A percentile compares a stretch with the other conserved stretches of the same genome.
These are phyloP conservation scores for Chondrosia reniformis DNA, from an alignment of 37 sponge, comb jelly and placozoan genomes.

Conservation along the genomic window DNA sequence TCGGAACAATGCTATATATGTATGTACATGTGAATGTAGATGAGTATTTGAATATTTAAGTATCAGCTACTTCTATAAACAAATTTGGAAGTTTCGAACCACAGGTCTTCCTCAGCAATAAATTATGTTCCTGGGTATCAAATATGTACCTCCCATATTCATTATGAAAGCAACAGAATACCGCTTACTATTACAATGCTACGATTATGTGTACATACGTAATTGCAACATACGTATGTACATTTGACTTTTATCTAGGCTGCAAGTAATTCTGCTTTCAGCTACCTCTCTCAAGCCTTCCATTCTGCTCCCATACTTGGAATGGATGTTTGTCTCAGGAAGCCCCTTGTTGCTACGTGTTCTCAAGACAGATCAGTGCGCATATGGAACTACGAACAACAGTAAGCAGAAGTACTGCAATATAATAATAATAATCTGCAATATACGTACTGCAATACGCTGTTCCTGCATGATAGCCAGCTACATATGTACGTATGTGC, in stretches of 20 bases:
- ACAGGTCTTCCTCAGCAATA: no score
- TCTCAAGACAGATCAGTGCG: constrained; percentile 89
- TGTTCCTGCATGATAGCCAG: constrained; percentile 3
- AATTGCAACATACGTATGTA: not conserved
- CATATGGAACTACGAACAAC: constrained; percentile 95
- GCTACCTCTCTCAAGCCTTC: constrained; percentile 63
- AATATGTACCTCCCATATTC: no score
- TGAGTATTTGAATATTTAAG: no score
- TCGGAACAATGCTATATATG: no score
- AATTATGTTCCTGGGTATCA: no score
- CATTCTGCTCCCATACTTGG: constrained; percentile 80
- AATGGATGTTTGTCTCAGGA: constrained; percentile 89
- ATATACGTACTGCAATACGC: not conserved
- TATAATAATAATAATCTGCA: not conserved
- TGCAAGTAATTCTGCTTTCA: constrained; percentile 52
- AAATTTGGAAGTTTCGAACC: no score
- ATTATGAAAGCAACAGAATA: no score
- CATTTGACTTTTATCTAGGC: not conserved
- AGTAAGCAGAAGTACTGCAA: constrained; percentile 33
- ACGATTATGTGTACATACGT: no score
- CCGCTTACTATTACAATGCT: no score
- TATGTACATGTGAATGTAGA: no score
- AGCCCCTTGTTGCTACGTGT: constrained; percentile 95
- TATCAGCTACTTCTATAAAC: no score
- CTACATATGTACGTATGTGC: constrained; percentile 7